Evolutionary conservation across 2,888 invertebrate genomes (phyloP), one percentile per base, ranked within the genome.

Genomic region (Eupithecia subumbrata): DNA sequence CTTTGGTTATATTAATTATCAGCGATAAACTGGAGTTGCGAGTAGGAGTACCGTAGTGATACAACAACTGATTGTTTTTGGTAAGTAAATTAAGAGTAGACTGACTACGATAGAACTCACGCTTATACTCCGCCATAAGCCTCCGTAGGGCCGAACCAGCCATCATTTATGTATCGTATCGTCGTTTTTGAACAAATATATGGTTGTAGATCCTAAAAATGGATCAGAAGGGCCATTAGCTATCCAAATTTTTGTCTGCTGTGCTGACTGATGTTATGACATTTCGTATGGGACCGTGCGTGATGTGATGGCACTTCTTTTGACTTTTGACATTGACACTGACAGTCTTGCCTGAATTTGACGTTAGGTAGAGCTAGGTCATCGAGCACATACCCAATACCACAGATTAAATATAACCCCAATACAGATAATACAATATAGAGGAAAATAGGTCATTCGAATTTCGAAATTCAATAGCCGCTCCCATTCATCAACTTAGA

Each of bases 101-200:
- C n/a, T 52, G 48, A 22, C 25, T 25, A 60, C 5, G 12, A 22
- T 12, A 25, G 25, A 25, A 97, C 92, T 90, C 88, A 94, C 94
- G 98, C 96, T 97, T 98, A 88, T 98, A 98, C 95, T 98, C 98
- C 71, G 98, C 98, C 98, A 98, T 98, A 78, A 98, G 95, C 80
- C 98, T 96, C 86, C 98, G 95, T 78, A 98, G 91, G 67, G 98
- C 98, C 78, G 98, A 98, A 64, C 98, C 98, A 86, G 98, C 98
- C 98, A 98, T 98, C 85, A 82, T 91, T 86, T 82, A 45, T 2
- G 16, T 69, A 64, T 14, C 30, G 67, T 43, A 67, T 43, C 8
- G 14, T 60, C 63, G 12, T n/a, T n/a, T 66, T 14, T 43, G 1
- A 56, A 25, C 8, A 74, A n/a, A 37, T 12, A 1, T n/a, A 66